A percentile compares a stretch with the other conserved stretches of the same genome.
phyloP scores from a whole-genome alignment of 2,113 vertebrate genomes.

The Ciconia stormi region DNA sequence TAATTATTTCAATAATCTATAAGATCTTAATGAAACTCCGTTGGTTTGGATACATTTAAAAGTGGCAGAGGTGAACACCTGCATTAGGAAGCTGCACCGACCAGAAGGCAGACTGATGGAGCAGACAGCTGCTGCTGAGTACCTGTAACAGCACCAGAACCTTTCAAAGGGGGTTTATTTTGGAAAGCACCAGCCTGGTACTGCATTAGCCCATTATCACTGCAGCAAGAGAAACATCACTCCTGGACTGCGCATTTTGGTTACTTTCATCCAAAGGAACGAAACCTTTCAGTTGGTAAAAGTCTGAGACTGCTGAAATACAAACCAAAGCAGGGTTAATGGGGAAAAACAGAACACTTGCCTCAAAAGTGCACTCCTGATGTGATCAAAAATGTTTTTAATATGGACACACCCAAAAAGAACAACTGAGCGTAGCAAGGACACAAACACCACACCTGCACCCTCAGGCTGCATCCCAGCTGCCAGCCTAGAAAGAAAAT shows the following conservation, averaged over 20 bases:
- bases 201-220: not conserved
- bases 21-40: not conserved
- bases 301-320: not conserved
- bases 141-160: not conserved
- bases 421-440: not conserved
- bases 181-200: not conserved
- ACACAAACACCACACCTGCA: not conserved
- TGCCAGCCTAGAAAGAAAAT: not conserved
- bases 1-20: not conserved
- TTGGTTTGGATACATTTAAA: not conserved
- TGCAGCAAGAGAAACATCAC: rapidly evolving
- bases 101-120: not conserved
- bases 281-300: not conserved
- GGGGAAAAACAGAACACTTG: not conserved
- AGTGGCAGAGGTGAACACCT: not conserved
- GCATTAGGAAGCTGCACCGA: not conserved
- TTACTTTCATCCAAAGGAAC: not conserved
- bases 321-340: not conserved
- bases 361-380: not conserved
- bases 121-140: not conserved
- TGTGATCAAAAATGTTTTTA: not conserved
- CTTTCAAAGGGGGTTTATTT: not conserved
- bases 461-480: not conserved
- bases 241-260: rapidly evolving
- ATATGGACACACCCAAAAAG: not conserved